These are phyloP conservation scores for Cryptoblepharus egeriae DNA, from an alignment of 2,797 vertebrate genomes.

Conservation along the genomic window DNA sequence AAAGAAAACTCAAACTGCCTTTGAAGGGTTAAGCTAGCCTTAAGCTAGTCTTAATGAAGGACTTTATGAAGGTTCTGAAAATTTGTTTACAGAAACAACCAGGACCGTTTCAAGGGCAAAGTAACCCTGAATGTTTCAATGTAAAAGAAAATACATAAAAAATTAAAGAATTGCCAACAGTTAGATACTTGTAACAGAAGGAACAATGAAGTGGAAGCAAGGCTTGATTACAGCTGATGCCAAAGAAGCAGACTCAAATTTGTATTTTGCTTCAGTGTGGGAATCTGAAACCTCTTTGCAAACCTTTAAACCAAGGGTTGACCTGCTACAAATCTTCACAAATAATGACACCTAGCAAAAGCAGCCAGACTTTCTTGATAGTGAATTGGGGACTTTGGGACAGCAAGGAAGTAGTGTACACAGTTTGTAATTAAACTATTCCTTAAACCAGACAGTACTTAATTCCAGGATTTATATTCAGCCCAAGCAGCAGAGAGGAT, in stretches of 20 bases:
- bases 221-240: not conserved
- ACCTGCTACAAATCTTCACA: not conserved
- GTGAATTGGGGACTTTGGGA: not conserved
- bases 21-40: constrained; percentile 6
- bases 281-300: not conserved
- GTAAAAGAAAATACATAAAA: not conserved
- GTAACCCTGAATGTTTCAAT: not conserved
- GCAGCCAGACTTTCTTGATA: not conserved
- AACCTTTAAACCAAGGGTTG: not conserved
- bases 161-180: not conserved
- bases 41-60: constrained; percentile 8
- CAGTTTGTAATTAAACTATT: no score
- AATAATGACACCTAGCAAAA: not conserved
- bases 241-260: not conserved
- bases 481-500: no score
- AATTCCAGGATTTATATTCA: no score
- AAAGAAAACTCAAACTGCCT: not conserved
- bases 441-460: no score
- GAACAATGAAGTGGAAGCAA: not conserved
- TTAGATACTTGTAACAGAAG: not conserved
- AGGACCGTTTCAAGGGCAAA: constrained; percentile 1
- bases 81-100: not conserved
- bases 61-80: not conserved
- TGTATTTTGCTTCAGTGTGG: not conserved
- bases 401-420: no score